These are phyloP conservation scores for Cheirogaleus major DNA, from an alignment of 2,797 vertebrate species.

Conservation along the genomic window DNA sequence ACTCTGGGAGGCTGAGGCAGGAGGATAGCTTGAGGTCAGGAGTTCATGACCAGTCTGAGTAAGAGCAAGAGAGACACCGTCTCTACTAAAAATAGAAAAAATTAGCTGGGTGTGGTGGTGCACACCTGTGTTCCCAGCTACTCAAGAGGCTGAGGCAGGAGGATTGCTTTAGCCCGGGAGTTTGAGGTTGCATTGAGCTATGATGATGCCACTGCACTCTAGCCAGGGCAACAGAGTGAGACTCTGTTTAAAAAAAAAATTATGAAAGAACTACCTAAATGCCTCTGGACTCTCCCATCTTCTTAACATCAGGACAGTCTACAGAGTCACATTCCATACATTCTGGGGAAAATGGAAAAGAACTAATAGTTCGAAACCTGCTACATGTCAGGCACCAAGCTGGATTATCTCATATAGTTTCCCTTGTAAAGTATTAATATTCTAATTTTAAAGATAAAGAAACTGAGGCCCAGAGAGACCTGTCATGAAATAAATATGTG, in stretches of 20 bases:
- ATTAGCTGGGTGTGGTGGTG: too few relatives aligned
- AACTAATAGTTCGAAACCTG: not conserved
- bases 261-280: not conserved
- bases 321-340: not conserved
- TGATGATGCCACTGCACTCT: too few relatives aligned
- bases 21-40: not conserved
- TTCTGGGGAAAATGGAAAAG: not conserved
- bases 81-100: too few relatives aligned
- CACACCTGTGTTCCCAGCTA: too few relatives aligned
- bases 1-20: not conserved
- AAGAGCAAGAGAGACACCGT: too few relatives aligned
- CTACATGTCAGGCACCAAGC: not conserved
- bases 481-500: not conserved
- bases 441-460: slow-evolving; percentile 1
- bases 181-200: too few relatives aligned
- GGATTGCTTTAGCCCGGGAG: too few relatives aligned
- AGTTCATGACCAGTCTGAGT: not conserved
- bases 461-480: not conserved
- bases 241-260: not conserved
- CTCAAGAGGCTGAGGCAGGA: too few relatives aligned
- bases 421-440: not conserved
- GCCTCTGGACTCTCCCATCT: not conserved
- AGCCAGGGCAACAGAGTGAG: too few relatives aligned
- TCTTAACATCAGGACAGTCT: not conserved
- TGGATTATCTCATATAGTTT: not conserved